phyloP scores from a whole-genome alignment of 1,140 invertebrate species.

The Medauroidea extradentata region DNA sequence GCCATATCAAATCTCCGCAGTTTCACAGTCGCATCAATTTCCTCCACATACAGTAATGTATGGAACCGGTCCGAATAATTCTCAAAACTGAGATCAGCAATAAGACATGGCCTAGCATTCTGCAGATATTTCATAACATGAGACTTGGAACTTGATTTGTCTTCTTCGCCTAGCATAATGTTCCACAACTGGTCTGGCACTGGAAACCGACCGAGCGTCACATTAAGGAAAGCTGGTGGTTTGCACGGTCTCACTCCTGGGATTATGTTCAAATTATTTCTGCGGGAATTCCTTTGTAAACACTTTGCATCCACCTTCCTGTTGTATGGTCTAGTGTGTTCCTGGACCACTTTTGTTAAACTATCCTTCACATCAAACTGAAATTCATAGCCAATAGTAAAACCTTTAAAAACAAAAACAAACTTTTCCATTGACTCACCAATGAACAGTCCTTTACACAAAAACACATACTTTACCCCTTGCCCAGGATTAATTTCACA shows the following conservation, averaged over 20 bases:
- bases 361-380: slow-evolving; percentile 1
- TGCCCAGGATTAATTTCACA: slow-evolving; percentile 35
- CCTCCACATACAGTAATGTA: slow-evolving; percentile 71
- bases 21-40: slow-evolving; percentile 53
- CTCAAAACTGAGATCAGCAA: slow-evolving; percentile 43
- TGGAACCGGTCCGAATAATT: slow-evolving; percentile 65
- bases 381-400: slow-evolving; percentile 51
- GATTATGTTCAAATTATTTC: slow-evolving; percentile 34
- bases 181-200: slow-evolving; percentile 55
- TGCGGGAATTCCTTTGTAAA: background rate
- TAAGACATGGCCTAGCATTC: slow-evolving; percentile 46
- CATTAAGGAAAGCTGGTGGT: slow-evolving; percentile 50
- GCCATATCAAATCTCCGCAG: slow-evolving; percentile 67
- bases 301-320: too few species aligned
- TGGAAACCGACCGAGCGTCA: slow-evolving; percentile 47
- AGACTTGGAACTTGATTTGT: slow-evolving; percentile 38
- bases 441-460: slow-evolving; percentile 48
- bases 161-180: slow-evolving; percentile 42
- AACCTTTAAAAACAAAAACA: slow-evolving; percentile 52
- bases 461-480: slow-evolving; percentile 39
- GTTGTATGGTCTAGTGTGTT: too few species aligned
- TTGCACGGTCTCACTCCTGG: slow-evolving; percentile 54
- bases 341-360: background rate
- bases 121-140: slow-evolving; percentile 34
- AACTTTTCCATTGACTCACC: slow-evolving; percentile 56